These are phyloP conservation scores for Stichopus chloronotus DNA, from an alignment of 35 echinoderm and acorn worm species.

Conservation along the genomic window DNA sequence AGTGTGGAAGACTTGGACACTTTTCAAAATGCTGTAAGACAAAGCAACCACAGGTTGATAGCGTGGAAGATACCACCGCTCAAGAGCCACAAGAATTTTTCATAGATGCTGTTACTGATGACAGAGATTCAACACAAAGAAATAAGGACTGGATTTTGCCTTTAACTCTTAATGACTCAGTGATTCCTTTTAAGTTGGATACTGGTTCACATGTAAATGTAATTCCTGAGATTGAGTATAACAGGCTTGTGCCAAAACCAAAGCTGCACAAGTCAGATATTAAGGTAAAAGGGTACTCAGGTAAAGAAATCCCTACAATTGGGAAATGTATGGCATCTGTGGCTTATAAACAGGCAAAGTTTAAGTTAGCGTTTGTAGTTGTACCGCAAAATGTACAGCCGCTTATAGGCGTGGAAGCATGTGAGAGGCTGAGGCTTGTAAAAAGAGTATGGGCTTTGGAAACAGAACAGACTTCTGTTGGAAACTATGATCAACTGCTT, in stretches of 20 bases:
- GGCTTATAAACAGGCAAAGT: conserved; percentile 15
- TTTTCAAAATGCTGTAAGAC: conserved; percentile 33
- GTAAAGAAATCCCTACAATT: conserved; percentile 16
- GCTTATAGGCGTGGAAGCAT: conserved; percentile 70
- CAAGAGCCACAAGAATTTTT: conserved; percentile 13
- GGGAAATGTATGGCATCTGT: conserved; percentile 58
- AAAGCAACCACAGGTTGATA: background rate
- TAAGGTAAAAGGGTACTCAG: conserved; percentile 53
- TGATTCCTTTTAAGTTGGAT: conserved; percentile 65
- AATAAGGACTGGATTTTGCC: conserved; percentile 17
- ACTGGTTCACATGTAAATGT: conserved; percentile 72
- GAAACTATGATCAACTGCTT: background rate
- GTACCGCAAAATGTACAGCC: conserved; percentile 59
- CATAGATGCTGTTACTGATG: conserved; percentile 3
- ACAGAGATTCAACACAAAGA: background rate
- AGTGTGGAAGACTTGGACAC: background rate
- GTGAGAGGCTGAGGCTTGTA: conserved; percentile 45
- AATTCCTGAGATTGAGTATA: conserved; percentile 47
- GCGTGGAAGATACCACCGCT: conserved; percentile 15
- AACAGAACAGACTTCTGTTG: background rate
- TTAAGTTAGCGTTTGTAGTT: conserved; percentile 52
- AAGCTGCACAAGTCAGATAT: background rate
- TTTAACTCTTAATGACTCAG: background rate
- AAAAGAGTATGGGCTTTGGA: conserved; percentile 33
- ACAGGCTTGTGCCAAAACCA: conserved; percentile 36